Conservation (phyloP, 2,113 vertebrate species). For the Sinocyclocheilus rhinocerous region DNA sequence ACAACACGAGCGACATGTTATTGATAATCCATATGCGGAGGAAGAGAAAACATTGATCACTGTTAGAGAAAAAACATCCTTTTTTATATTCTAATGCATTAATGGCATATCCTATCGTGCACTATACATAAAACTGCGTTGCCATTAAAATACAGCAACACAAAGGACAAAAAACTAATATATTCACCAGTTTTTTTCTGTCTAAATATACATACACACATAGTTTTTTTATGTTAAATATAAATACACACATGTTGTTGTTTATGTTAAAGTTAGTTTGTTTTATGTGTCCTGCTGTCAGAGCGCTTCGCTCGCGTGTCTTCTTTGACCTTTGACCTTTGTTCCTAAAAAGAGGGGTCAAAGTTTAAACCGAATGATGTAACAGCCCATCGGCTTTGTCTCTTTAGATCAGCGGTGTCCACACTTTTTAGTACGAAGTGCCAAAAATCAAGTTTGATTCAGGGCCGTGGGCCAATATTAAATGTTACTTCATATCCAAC, state of each 20-base stretch:
- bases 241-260: not conserved
- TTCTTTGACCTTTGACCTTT: slow-evolving; percentile 51
- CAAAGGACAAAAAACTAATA: not conserved
- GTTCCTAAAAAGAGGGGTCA: slow-evolving; percentile 26
- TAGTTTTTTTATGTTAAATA: too few relatives aligned
- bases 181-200: too few relatives aligned
- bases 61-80: slow-evolving; percentile 24
- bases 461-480: not conserved
- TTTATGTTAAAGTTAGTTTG: not conserved
- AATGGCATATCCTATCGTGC: slow-evolving; percentile 20
- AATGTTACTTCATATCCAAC: too few relatives aligned
- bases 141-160: not conserved
- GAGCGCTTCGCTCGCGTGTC: slow-evolving; percentile 13
- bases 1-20: slow-evolving; percentile 41
- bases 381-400: not conserved
- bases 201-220: too few relatives aligned
- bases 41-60: slow-evolving; percentile 50
- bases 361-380: slow-evolving; percentile 44
- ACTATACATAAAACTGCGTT: not conserved
- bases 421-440: not conserved
- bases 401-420: not conserved
- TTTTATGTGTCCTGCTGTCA: not conserved
- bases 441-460: not conserved
- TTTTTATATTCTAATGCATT: slow-evolving; percentile 42
- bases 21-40: slow-evolving; percentile 54